Evolutionary conservation across 2,888 invertebrate genomes (phyloP).

Genomic region (Notodonta ziczac): DNA sequence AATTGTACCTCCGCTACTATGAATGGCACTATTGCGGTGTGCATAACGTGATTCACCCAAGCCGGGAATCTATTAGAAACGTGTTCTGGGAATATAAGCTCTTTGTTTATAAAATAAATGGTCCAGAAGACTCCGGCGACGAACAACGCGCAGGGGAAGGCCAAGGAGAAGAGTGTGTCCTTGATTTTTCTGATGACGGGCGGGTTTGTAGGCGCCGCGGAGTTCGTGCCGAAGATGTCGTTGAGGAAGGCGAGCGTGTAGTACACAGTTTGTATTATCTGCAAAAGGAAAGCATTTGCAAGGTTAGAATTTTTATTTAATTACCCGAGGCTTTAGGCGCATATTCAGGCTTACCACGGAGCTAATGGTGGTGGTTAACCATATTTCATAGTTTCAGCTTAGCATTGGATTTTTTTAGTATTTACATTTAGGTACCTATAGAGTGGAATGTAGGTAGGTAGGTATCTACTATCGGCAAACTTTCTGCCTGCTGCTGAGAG

Average conservation of each 20-base stretch:
- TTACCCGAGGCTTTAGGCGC: too few relatives aligned
- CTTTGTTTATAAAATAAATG: slow-evolving; percentile 92
- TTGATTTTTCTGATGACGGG: slow-evolving; percentile 87
- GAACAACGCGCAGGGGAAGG: slow-evolving; percentile 90
- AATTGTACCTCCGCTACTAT: slow-evolving; percentile 89
- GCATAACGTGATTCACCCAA: slow-evolving; percentile 96
- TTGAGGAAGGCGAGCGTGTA: slow-evolving; percentile 89
- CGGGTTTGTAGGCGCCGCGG: slow-evolving; percentile 81
- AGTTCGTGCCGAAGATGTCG: slow-evolving; percentile 90
- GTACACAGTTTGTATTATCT: slow-evolving; percentile 91
- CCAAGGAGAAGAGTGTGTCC: slow-evolving; percentile 87
- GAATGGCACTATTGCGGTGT: slow-evolving; percentile 92
- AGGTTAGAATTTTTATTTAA: too few relatives aligned
- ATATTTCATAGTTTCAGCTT: too few relatives aligned
- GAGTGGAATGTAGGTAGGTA: too few relatives aligned
- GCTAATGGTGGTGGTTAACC: too few relatives aligned
- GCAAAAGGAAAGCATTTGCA: slow-evolving; percentile 49
- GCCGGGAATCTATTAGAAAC: slow-evolving; percentile 92
- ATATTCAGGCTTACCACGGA: too few relatives aligned
- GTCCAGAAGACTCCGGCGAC: slow-evolving; percentile 95
- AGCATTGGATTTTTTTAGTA: too few relatives aligned
- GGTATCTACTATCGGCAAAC: too few relatives aligned
- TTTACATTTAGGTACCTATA: too few relatives aligned
- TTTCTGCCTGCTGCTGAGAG: too few relatives aligned
- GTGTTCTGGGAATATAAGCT: slow-evolving; percentile 93